Evolutionary conservation across 2,888 invertebrate species (phyloP), one percentile per base, ranked within the genome.

Genomic region (Perithous albicinctus): DNA sequence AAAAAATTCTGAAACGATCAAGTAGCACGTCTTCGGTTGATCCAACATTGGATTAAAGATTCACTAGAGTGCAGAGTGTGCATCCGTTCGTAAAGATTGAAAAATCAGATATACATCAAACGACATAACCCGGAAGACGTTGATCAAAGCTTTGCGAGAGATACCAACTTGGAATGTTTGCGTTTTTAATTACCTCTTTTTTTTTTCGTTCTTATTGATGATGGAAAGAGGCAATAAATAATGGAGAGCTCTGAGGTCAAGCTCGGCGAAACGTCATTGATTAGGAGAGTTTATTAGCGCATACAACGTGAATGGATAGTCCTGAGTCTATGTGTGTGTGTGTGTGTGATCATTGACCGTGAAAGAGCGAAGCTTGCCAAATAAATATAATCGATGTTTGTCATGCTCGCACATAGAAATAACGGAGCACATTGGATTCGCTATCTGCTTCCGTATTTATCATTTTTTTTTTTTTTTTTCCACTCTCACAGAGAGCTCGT

Each of bases 21-120:
- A 18, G n/a, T 15, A 46, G 26, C 46, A 4, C 20, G 12, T 10
- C 48, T 20, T 26, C 56, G 23, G 10, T 29, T 23, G 6, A 5
- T 10, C 29, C 1, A 26, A 32, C 6, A n/a, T 15, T 15, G 18
- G 18, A 29, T 35, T 12, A 43, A 59, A 78, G 73, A 75, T 78
- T 63, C 38, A 67, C 56, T n/a, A 38, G 10, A 59, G 51, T 29
- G 67, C 32, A 35, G n/a, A n/a, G 82, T 79, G 79, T 76, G 75
- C 82, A 76, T 75, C 72, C 72, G 63, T 72, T 67, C 61, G 82
- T 70, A 82, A 82, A 82, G 82, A 82, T 82, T 12, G 72, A 82
- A 73, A 82, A 82, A 82, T 73, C 46, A n/a, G 82, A 82, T 82
- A 82, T n/a, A n/a, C n/a, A 76, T 79, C 75, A 12, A 23, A 56